A percentile compares a stretch with the other conserved stretches of the same genome.
phyloP scores from a whole-genome alignment of 2,888 invertebrate species.

The Hypomecis punctinalis region DNA sequence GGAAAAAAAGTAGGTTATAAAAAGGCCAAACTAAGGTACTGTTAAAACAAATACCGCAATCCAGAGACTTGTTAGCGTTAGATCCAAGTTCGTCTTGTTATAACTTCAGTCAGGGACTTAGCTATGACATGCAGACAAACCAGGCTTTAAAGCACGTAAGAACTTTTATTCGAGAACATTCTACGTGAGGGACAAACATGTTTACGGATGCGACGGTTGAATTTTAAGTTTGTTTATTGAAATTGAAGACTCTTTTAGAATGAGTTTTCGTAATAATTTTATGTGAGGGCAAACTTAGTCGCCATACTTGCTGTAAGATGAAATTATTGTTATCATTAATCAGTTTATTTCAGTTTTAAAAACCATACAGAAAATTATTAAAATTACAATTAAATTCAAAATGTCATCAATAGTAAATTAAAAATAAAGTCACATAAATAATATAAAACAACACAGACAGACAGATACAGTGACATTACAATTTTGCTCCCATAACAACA shows the following conservation, averaged over 20 bases:
- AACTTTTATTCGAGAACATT: conserved; percentile 36
- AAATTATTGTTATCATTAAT: too few species aligned
- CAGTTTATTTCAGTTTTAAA: too few species aligned
- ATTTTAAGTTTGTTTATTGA: conserved; percentile 23
- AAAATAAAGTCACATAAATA: too few species aligned
- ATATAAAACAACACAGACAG: too few species aligned
- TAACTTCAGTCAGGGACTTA: conserved; percentile 56
- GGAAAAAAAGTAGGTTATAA: too few species aligned
- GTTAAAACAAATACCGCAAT: conserved; percentile 51
- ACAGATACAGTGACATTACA: too few species aligned
- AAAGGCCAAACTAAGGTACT: conserved; percentile 34
- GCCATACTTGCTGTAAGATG: too few species aligned
- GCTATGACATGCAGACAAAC: conserved; percentile 44
- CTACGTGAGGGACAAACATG: conserved; percentile 24
- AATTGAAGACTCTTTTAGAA: conserved; percentile 1
- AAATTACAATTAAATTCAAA: too few species aligned
- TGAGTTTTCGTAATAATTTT: neutral
- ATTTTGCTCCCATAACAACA: too few species aligned
- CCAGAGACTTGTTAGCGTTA: conserved; percentile 65
- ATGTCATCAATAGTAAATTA: too few species aligned
- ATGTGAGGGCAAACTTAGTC: neutral
- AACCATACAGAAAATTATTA: too few species aligned
- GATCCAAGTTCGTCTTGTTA: conserved; percentile 74
- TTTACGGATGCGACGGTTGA: conserved; percentile 23
- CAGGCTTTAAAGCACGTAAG: conserved; percentile 37